Percentiles rank a stretch among this genome's conserved stretches.
Evolutionary conservation across 2,888 invertebrate genomes (phyloP).

Genomic region (Cephonodes hylas): DNA sequence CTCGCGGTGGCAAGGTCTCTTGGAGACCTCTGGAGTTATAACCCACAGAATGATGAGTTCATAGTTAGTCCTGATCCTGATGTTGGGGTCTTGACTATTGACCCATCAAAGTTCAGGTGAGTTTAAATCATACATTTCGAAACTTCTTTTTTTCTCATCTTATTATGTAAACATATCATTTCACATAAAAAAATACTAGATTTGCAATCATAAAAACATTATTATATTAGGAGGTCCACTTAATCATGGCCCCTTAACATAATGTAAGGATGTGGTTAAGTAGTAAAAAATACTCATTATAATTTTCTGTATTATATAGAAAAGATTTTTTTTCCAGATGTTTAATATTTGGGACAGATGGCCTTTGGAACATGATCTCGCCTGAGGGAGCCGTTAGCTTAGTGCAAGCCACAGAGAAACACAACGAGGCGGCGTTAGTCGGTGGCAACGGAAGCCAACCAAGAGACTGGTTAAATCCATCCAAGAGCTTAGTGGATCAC

Average conservation of each 20-base stretch:
- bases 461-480: constrained; percentile 91
- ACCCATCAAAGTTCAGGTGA: constrained; percentile 85
- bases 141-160: not conserved
- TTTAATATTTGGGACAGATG: constrained; percentile 97
- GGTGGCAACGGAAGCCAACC: constrained; percentile 66
- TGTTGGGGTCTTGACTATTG: constrained; percentile 91
- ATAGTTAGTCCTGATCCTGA: constrained; percentile 99
- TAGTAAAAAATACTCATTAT: too few species aligned
- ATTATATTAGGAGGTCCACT: too few species aligned
- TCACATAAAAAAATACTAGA: too few species aligned
- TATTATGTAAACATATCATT: not conserved
- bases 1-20: constrained; percentile 97
- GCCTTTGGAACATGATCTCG: constrained; percentile 97
- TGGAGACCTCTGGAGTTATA: constrained; percentile 99
- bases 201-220: too few species aligned
- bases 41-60: constrained; percentile 93
- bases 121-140: constrained; percentile 14
- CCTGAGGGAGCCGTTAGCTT: constrained; percentile 91
- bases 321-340: constrained; percentile 84
- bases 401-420: constrained; percentile 90
- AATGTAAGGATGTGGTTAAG: too few species aligned
- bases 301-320: not conserved
- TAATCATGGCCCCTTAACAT: too few species aligned
- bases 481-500: constrained; percentile 93
- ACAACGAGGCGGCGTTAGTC: constrained; percentile 86